These are phyloP conservation scores for Drosophila tanythrix DNA, from an alignment of 2,888 invertebrate species.

Conservation along the genomic window DNA sequence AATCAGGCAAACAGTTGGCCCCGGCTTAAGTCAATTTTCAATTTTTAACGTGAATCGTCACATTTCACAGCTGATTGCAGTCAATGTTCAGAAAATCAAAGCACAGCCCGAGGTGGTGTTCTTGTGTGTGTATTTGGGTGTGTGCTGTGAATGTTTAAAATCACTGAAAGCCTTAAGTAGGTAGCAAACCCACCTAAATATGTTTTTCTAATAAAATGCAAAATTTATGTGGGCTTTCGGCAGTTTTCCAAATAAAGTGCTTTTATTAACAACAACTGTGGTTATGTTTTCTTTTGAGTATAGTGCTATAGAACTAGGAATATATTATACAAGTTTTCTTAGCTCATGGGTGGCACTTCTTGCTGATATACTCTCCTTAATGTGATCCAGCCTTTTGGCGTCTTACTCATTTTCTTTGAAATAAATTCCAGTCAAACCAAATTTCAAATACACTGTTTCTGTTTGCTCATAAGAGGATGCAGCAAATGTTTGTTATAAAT, in stretches of 20 bases:
- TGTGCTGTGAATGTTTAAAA: constrained; percentile 15
- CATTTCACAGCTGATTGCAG: constrained; percentile 76
- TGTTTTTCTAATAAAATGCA: constrained; percentile 14
- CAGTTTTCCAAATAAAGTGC: not conserved
- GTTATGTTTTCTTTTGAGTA: not conserved
- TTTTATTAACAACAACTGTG: not conserved
- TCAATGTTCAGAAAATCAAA: constrained; percentile 70
- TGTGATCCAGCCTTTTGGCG: not conserved
- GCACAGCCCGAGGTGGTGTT: constrained; percentile 44
- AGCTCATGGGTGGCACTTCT: too few species aligned
- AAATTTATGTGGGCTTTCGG: constrained; percentile 4
- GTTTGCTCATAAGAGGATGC: not conserved
- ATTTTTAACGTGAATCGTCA: constrained; percentile 40
- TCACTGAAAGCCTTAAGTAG: not conserved
- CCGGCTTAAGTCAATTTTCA: constrained; percentile 67
- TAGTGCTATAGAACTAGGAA: not conserved
- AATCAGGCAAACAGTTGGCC: constrained; percentile 64
- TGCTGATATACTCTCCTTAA: not conserved
- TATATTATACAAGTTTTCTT: not conserved
- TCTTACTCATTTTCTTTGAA: not conserved
- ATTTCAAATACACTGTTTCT: not conserved
- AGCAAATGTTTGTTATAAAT: constrained; percentile 1
- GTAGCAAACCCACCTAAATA: constrained; percentile 5
- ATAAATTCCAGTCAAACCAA: not conserved
- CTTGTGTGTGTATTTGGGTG: not conserved